Base-by-base conservation (phyloP, 23 tunicate species). In the Aplidium turbinatum region DNA sequence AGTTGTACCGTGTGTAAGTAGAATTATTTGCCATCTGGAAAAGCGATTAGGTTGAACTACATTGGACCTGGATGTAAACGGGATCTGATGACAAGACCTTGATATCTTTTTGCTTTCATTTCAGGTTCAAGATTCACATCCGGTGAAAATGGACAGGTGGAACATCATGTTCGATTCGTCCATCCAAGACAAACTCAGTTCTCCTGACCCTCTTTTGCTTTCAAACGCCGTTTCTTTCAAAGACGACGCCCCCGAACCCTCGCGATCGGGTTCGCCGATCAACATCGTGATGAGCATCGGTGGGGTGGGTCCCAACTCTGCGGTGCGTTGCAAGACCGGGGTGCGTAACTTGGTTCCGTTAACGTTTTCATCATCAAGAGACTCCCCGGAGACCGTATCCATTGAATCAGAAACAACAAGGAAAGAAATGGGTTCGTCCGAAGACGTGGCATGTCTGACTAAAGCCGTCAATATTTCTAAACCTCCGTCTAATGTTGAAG, bases 101-200 rank as follows among this genome's bases (percentile, higher is more conserved):
- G n/a, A n/a, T n/a, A n/a, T n/a, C n/a, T n/a, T n/a, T n/a, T n/a
- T n/a, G 1, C 1, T 4, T 7, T 42, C 7, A 35, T 47, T 45
- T 1, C 51, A 81, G 87, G 50, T 71, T 57, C 57, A 40, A 45
- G 78, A 86, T 73, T 71, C 82, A 1, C 52, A 77, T 4, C 86
- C 78, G 1, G 70, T 81, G 27, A 26, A 73, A 28, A n/a, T 94
- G 33, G 99, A 94, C 40, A 72, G 99, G 26, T 94, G 99, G 99
- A 94, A 82, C 72, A 36, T 94, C 27, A 58, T 73, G 33, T 76
- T 94, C 67, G 89, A 78, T 47, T 80, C 98, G 28, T n/a, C 18
- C 1, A 38, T 16, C 24, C 45, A 46, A 22, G 55, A 68, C 3
- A 35, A 57, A 23, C 34, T 30, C 3, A 33, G 16, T 35, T 26